Base-by-base conservation (phyloP, 2,113 vertebrate species). In the Aramus guarauna region DNA sequence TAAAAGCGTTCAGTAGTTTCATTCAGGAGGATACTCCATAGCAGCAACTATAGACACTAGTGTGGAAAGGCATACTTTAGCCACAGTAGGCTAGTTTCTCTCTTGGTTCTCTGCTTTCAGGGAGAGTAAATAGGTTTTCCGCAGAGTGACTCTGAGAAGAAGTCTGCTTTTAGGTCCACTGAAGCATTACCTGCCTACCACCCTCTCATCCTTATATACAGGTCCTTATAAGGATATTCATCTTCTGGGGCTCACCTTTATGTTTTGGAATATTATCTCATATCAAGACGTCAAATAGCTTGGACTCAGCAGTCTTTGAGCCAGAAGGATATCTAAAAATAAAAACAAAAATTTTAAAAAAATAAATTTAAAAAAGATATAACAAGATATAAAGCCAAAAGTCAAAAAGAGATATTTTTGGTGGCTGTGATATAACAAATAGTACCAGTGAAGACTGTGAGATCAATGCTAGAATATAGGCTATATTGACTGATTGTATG, bases 291-390 rank as follows among this genome's bases (percentile, higher is more conserved):
- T 72, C 37, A 85, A 55, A 62, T 7, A 52, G 22, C 27, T 29
- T 67, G 18, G 63, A 67, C 24, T 37, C 15, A 68, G 15, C 6
- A 71, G 29, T 41, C 19, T 48, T 56, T 27, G 12, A 79, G 43
- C 5, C 32, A 72, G 75, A 71, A 53, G 4, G 9, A 37, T 41
- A 20, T 34, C 12, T n/a, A 3, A 16, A 41, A 53, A n/a, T 29
- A 30, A 59, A 39, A 4, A 62, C 26, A 39, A 21, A 9, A 12
- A 8, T n/a, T n/a, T n/a, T 2, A 13, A 80, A 39, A 77, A 13
- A 4, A 62, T 26, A 39, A 21, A 9, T 9, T n/a, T 2, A 13
- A 80, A 39, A 77, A 13, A 0, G 4, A 8, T 20, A 1, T 15
- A 47, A 30, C 4, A 26, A 2, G 3, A 48, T 58, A 39, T 34